Conservation (phyloP, 2,797 vertebrate genomes). For the Gymnothorax javanicus region DNA sequence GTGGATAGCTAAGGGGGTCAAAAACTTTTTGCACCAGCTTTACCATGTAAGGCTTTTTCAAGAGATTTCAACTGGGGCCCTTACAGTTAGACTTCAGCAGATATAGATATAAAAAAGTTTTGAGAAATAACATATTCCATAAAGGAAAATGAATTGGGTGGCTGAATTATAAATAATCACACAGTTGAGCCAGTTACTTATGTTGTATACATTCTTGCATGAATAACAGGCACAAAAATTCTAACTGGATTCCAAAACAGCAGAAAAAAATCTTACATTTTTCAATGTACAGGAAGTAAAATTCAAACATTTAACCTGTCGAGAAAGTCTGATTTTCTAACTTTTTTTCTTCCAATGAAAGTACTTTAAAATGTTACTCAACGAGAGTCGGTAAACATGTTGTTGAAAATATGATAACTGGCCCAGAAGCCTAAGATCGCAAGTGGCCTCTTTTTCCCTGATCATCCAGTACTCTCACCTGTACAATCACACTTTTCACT, state of each 20-base stretch:
- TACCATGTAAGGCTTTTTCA: too few relatives aligned
- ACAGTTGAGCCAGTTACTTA: background rate
- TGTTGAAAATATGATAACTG: constrained; percentile 50
- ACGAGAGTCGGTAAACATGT: constrained; percentile 30
- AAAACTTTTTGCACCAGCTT: too few relatives aligned
- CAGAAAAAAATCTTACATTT: background rate
- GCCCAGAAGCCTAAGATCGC: constrained; percentile 43
- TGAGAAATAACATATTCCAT: background rate
- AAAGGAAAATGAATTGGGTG: background rate
- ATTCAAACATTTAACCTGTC: constrained; percentile 28
- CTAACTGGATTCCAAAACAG: background rate
- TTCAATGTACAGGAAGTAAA: constrained; percentile 38
- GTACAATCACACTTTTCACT: background rate
- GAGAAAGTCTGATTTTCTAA: constrained; percentile 38
- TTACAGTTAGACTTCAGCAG: background rate
- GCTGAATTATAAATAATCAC: background rate
- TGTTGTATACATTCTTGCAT: background rate
- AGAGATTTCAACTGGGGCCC: too few relatives aligned
- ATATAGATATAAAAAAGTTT: background rate
- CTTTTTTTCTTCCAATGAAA: constrained; percentile 43
- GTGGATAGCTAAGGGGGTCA: too few relatives aligned
- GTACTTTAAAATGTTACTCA: constrained; percentile 44
- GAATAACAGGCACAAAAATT: background rate
- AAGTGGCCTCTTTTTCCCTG: constrained; percentile 46
- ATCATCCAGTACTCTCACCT: constrained; percentile 25